Conservation (phyloP, 2,888 invertebrate genomes). For the Ernsta delagoae region DNA sequence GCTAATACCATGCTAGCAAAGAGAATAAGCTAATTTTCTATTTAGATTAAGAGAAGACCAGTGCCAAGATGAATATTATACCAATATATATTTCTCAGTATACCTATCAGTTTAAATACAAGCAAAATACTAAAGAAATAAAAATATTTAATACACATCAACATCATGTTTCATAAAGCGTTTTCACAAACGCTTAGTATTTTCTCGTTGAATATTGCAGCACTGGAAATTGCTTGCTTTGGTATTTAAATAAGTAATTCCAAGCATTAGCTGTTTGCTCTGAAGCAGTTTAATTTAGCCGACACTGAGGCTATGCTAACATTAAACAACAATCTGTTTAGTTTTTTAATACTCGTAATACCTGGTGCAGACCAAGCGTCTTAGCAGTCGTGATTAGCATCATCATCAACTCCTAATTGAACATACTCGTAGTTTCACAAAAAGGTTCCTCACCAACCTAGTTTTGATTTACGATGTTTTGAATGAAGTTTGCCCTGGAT, state of each 20-base stretch:
- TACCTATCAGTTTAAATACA: too few species aligned
- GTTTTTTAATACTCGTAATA: background rate
- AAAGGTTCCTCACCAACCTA: too few species aligned
- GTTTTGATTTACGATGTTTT: too few species aligned
- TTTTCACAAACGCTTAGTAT: constrained; percentile 12
- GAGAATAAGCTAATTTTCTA: too few species aligned
- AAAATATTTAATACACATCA: background rate
- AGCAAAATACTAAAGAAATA: too few species aligned
- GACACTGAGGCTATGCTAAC: constrained; percentile 3
- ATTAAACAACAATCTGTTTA: constrained; percentile 8
- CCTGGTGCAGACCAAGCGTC: background rate
- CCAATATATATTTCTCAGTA: too few species aligned
- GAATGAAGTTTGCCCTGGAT: too few species aligned
- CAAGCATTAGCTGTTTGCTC: constrained; percentile 24
- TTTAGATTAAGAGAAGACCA: too few species aligned
- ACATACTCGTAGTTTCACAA: too few species aligned
- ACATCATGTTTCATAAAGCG: constrained; percentile 1
- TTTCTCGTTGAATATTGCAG: constrained; percentile 23
- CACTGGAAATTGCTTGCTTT: constrained; percentile 16
- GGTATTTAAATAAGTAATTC: constrained; percentile 33
- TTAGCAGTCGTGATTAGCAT: background rate
- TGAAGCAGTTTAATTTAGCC: constrained; percentile 15
- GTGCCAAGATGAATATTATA: too few species aligned
- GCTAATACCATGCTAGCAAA: too few species aligned
- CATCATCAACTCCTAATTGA: too few species aligned